Base-by-base conservation (phyloP, 2,113 vertebrate species). In the Thryonomys swinderianus region DNA sequence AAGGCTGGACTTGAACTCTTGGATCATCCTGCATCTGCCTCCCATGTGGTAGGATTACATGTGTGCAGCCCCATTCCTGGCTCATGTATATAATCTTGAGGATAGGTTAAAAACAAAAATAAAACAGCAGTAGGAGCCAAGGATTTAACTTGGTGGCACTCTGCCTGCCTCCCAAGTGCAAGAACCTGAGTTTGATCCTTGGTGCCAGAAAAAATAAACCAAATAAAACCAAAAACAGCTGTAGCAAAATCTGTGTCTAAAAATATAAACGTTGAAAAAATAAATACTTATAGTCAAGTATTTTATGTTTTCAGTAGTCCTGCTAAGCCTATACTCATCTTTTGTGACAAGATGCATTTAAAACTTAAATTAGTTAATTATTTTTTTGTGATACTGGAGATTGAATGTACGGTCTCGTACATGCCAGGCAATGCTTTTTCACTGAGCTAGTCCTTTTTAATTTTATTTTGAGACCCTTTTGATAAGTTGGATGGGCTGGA, bases 241-340 rank as follows among this genome's bases (percentile, higher is more conserved):
- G 18, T 30, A 74, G 45, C 71, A 95, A 89, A 96, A 78, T 2
- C 20, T 83, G 7, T 90, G 61, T 59, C 69, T 94, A 80, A 92
- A 83, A 90, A 51, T n/a, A 45, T 73, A 79, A 66, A 79, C 67
- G 48, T 27, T 48, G 51, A 57, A 59, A 40, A 82, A 45, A 40
- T 79, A 79, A 32, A 25, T 92, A 78, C 48, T 37, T 34, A 80
- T 59, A 71, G 45, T 83, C 21, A 86, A 34, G 27, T 83, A 45
- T 78, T 81, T 86, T 21, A 80, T 27, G 88, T 93, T 34, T 80
- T 40, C 10, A n/a, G n/a, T 88, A 74, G 30, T 90, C 25, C 37
- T 21, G 4, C 2, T 66, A 90, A 37, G 4, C 27, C 25, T 7
- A 18, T 92, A 55, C 25, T 21, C 83, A 34, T 37, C 32, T 95